phyloP scores from a whole-genome alignment of 2,113 vertebrate genomes.

The Glaucidium brasilianum region DNA sequence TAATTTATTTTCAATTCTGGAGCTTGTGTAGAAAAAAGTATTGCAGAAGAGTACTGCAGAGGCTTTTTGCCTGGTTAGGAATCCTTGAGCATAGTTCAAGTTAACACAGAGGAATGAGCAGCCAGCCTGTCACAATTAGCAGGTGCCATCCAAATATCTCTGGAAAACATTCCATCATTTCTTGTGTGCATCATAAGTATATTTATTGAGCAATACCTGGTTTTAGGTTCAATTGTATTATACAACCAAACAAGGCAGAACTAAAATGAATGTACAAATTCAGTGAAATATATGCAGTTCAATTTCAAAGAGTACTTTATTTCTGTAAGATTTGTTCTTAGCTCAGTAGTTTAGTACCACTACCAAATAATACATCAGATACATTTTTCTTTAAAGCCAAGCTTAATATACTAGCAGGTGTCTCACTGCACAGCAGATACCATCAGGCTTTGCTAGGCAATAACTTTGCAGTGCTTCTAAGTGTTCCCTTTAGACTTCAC shows the following conservation, averaged over 20 bases:
- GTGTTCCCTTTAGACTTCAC: background rate
- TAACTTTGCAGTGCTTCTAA: background rate
- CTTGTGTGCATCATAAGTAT: background rate
- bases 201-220: background rate
- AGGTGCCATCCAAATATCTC: background rate
- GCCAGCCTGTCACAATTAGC: conserved; percentile 14
- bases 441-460: background rate
- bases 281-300: conserved; percentile 5
- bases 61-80: background rate
- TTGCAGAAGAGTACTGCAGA: background rate
- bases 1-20: background rate
- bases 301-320: conserved; percentile 6
- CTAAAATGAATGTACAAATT: background rate
- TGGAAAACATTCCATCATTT: background rate
- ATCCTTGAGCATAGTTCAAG: background rate
- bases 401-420: background rate
- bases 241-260: background rate
- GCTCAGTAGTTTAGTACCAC: background rate
- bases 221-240: background rate
- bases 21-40: background rate
- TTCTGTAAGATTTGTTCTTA: background rate
- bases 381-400: conserved; percentile 4
- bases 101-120: background rate
- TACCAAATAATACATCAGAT: conserved; percentile 19
- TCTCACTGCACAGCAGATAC: background rate